These are phyloP conservation scores for Nycticebus coucang DNA, from an alignment of 2,113 vertebrate species.

Conservation along the genomic window DNA sequence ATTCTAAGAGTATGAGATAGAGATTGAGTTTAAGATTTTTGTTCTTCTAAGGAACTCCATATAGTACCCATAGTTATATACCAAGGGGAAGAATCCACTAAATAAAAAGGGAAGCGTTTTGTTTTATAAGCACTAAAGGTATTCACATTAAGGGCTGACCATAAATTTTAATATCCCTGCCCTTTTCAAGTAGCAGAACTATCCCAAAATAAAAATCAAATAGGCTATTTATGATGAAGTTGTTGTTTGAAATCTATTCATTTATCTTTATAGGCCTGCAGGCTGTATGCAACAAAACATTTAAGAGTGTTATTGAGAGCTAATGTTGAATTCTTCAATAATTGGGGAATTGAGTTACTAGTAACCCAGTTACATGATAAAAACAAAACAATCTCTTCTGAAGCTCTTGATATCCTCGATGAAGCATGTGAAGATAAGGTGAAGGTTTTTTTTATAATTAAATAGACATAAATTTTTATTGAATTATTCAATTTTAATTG, in stretches of 20 bases:
- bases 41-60: background rate
- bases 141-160: background rate
- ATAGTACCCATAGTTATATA: background rate
- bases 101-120: slow-evolving; percentile 11
- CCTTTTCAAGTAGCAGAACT: background rate
- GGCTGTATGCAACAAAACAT: slow-evolving; percentile 97
- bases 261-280: slow-evolving; percentile 88
- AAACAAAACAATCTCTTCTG: slow-evolving; percentile 95
- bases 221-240: background rate
- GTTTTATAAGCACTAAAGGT: background rate
- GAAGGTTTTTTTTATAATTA: slow-evolving; percentile 65
- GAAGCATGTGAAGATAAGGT: slow-evolving; percentile 99
- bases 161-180: background rate
- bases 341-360: slow-evolving; percentile 98
- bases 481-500: slow-evolving; percentile 19
- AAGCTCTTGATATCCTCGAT: slow-evolving; percentile 97
- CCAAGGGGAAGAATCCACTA: background rate
- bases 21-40: slow-evolving; percentile 49
- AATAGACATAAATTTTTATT: background rate
- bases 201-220: background rate
- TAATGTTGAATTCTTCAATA: slow-evolving; percentile 98
- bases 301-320: slow-evolving; percentile 95
- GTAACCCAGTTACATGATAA: slow-evolving; percentile 99
- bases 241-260: background rate
- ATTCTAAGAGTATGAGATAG: background rate